Conservation (phyloP, 2,888 invertebrate species). For the Phytoseiulus persimilis region DNA sequence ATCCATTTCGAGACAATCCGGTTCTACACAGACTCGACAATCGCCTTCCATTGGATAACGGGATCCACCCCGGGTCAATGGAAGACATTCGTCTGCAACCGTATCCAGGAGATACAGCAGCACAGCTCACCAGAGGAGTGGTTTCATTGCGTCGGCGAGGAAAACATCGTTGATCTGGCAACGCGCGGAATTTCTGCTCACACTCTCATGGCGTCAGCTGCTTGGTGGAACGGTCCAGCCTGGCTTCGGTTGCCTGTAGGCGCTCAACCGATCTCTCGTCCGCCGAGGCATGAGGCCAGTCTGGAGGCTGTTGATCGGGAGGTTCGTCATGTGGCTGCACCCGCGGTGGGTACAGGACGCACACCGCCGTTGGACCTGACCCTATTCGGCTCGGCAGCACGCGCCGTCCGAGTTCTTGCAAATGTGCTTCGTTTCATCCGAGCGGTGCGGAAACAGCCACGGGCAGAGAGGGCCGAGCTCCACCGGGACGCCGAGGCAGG, state of each 20-base stretch:
- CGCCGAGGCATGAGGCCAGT: too few relatives aligned
- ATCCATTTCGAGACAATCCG: neutral
- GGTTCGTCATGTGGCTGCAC: neutral
- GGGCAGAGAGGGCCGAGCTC: neutral
- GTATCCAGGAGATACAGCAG: constrained; percentile 44
- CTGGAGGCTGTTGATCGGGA: neutral
- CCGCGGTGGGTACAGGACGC: too few relatives aligned
- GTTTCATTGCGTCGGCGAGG: constrained; percentile 44
- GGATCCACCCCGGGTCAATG: constrained; percentile 39
- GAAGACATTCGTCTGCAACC: constrained; percentile 46
- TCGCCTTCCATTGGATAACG: constrained; percentile 44
- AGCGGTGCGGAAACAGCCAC: neutral
- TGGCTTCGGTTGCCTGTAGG: constrained; percentile 42
- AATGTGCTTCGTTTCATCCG: neutral
- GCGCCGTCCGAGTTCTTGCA: neutral
- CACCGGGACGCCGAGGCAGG: neutral
- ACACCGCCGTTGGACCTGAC: too few relatives aligned
- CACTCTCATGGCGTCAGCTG: constrained; percentile 33
- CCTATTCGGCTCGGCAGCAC: neutral
- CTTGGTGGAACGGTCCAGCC: constrained; percentile 47
- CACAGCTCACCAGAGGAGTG: constrained; percentile 41
- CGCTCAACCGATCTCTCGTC: too few relatives aligned
- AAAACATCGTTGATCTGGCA: constrained; percentile 47
- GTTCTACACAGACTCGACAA: constrained; percentile 44
- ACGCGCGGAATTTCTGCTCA: constrained; percentile 45